A percentile compares a stretch with the other conserved stretches of the same genome.
phyloP scores from a whole-genome alignment of 1,140 invertebrate species.

The Archegozetes longisetosus region DNA sequence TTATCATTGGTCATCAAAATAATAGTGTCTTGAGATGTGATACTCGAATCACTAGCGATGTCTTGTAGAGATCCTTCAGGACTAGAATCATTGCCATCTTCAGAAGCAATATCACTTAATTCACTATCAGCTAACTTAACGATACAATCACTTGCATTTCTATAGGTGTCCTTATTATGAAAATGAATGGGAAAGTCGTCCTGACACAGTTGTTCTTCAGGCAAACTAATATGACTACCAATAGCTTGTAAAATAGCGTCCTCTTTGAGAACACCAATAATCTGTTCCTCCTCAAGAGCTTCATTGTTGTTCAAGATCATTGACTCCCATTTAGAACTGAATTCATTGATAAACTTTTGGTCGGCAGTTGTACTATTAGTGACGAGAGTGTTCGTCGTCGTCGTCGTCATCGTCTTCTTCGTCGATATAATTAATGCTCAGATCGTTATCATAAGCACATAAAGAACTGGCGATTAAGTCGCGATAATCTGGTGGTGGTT shows the following conservation, averaged over 20 bases:
- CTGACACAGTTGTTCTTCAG: slow-evolving; percentile 8
- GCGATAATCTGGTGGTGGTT: slow-evolving; percentile 19
- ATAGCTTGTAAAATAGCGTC: slow-evolving; percentile 18
- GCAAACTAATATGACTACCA: slow-evolving; percentile 13
- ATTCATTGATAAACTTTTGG: neutral
- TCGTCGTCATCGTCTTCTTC: slow-evolving; percentile 10
- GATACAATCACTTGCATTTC: neutral
- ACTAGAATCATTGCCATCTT: slow-evolving; percentile 10
- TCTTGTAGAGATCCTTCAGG: slow-evolving; percentile 16
- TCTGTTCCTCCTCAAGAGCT: slow-evolving; percentile 15
- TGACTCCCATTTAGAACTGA: slow-evolving; percentile 14
- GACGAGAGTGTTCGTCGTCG: neutral
- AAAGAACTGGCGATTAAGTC: slow-evolving; percentile 18
- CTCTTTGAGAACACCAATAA: slow-evolving; percentile 18
- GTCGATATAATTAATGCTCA: slow-evolving; percentile 12
- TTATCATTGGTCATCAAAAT: slow-evolving; percentile 14
- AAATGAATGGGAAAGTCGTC: slow-evolving; percentile 15
- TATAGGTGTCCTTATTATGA: slow-evolving; percentile 4
- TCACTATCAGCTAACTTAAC: slow-evolving; percentile 2
- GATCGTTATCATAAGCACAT: slow-evolving; percentile 11
- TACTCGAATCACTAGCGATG: slow-evolving; percentile 16
- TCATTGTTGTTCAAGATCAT: slow-evolving; percentile 17
- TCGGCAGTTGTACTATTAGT: neutral
- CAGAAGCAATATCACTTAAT: neutral
- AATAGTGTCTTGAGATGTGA: slow-evolving; percentile 19